These are phyloP conservation scores for Otolemur garnettii DNA, from an alignment of 2,113 vertebrate species.

Conservation along the genomic window DNA sequence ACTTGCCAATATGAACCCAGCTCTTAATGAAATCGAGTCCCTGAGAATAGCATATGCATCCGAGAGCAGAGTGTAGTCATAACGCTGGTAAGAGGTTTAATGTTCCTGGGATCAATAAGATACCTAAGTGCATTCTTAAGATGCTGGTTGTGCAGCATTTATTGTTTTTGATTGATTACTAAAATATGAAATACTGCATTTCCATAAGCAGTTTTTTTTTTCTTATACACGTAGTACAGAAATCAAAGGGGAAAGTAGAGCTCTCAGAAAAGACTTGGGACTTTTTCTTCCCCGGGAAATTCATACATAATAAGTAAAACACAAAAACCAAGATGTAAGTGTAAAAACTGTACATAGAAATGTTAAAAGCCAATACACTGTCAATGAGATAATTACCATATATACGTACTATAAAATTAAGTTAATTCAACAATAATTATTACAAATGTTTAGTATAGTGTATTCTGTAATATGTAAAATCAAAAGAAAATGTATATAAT, in stretches of 20 bases:
- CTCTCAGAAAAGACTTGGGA: constrained; percentile 4
- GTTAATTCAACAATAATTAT: background rate
- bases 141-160: constrained; percentile 62
- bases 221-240: constrained; percentile 61
- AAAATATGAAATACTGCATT: constrained; percentile 72
- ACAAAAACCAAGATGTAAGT: background rate
- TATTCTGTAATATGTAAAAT: constrained; percentile 35
- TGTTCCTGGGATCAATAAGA: constrained; percentile 70
- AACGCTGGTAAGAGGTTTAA: constrained; percentile 58
- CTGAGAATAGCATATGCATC: background rate
- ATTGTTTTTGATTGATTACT: constrained; percentile 76
- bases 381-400: background rate
- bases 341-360: background rate
- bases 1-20: constrained; percentile 20
- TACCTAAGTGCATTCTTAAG: constrained; percentile 73
- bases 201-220: constrained; percentile 62
- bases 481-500: background rate
- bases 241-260: constrained; percentile 43
- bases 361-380: background rate
- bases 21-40: constrained; percentile 68
- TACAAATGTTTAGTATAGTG: constrained; percentile 14
- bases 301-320: background rate
- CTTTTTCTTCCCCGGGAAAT: background rate
- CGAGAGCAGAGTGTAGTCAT: constrained; percentile 52
- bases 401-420: background rate